Evolutionary conservation across 2,797 vertebrate species (phyloP), one percentile per base, ranked within the genome.

Genomic region (Coilia nasus): DNA sequence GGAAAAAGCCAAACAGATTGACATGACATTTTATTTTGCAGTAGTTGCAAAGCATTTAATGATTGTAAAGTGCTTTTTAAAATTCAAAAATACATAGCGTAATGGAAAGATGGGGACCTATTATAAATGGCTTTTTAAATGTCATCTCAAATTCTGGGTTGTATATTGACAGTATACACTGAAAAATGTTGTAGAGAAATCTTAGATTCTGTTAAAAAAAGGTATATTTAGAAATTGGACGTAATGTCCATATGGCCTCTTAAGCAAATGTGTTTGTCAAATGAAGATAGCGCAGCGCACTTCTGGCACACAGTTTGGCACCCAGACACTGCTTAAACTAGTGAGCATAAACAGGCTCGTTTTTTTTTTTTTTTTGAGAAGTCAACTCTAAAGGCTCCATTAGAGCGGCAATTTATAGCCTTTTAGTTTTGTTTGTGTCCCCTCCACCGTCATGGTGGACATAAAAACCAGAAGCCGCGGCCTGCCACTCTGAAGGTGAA

Each of bases 401-500:
- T 78, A 78, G 31, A 78, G 71, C 6, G 14, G 31, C 35, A 35
- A 78, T 78, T 78, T 78, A 78, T 78, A 78, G 35, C 71, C 71
- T 84, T 31, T 80, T 25, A 23, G 80, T 84, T 78, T 50, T 60
- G 17, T 35, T 23, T 56, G 31, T 60, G 67, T 87, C 82, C 21
- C 41, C 86, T 87, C 62, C 81, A 62, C 56, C 84, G 47, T 64
- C 81, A 85, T 17, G 14, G 17, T 10, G 50, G 2, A 21, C 71
- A 78, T 78, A 78, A 78, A 78, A 78, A 19, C 71, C 35, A 2
- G 71, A 41, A 44, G 35, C 71, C 19, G 35, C 71, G 5, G 35
- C 71, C 31, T 17, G 71, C 17, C 71, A 21, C 71, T 78, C 31
- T 28, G 10, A 71, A 81, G 56, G 15, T 82, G 81, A 89, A 90